Conservation (phyloP, 2,888 invertebrate genomes). For the Pheosia tremula region DNA sequence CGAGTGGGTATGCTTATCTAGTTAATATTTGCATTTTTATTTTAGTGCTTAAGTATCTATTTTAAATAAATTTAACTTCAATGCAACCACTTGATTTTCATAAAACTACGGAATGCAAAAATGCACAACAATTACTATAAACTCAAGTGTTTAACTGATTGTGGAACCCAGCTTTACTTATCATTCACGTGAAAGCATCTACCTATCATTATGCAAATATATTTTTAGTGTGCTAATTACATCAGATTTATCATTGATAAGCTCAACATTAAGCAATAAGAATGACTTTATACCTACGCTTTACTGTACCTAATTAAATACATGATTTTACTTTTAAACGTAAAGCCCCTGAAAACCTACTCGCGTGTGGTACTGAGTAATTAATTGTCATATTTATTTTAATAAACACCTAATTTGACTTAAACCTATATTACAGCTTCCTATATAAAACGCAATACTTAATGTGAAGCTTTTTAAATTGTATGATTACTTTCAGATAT, state of each 20-base stretch:
- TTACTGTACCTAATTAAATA: conserved; percentile 34
- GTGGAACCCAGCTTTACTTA: conserved; percentile 25
- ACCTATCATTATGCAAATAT: conserved; percentile 11
- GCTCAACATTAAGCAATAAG: conserved; percentile 43
- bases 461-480: conserved; percentile 20
- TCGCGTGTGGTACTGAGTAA: conserved; percentile 15
- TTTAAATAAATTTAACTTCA: neutral
- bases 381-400: conserved; percentile 37
- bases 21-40: too few species aligned
- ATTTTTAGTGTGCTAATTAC: conserved; percentile 41
- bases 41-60: too few species aligned
- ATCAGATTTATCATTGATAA: conserved; percentile 33
- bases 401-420: conserved; percentile 20
- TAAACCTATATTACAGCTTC: conserved; percentile 12
- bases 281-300: conserved; percentile 28
- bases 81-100: conserved; percentile 2
- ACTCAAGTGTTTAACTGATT: conserved; percentile 28
- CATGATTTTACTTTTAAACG: conserved; percentile 35
- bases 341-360: conserved; percentile 13
- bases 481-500: conserved; percentile 23
- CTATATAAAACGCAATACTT: conserved; percentile 17
- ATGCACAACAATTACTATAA: conserved; percentile 19
- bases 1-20: too few species aligned
- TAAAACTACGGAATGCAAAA: conserved; percentile 13
- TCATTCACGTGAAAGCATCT: conserved; percentile 9